Base-by-base conservation (phyloP, 1,140 invertebrate genomes). In the Polypedilum pembai region DNA sequence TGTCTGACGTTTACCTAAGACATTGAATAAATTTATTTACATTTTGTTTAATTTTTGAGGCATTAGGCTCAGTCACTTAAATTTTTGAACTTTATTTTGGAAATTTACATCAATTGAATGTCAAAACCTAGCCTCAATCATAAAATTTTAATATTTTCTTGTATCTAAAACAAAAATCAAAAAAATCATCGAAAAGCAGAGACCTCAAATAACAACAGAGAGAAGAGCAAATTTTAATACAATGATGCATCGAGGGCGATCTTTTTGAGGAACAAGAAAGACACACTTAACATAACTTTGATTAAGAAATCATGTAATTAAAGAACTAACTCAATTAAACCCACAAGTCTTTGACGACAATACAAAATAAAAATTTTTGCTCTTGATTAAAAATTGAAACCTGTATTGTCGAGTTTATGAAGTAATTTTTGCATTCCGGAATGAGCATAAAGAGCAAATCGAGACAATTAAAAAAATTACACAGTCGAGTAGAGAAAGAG, bases 291-390 rank as follows among this genome's bases (percentile, higher is more conserved):
- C 24, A 33, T 33, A 33, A 33, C 45, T n/a, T 4, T 56, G 45
- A 56, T 56, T 56, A 56, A 56, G 45, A 56, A 56, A 56, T 56
- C 45, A 56, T 56, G 45, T 56, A 56, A 56, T 56, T 56, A 56
- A 56, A n/a, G 4, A 56, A 56, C 12, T 56, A 56, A 56, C 45
- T 56, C 45, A 56, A 56, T 56, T 56, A 12, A 15, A n/a, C 24
- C 15, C 12, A 15, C 45, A 15, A 56, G 24, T 5, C 24, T 33
- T 33, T 33, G 24, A 33, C 5, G 24, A 33, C 24, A 33, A 33
- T 5, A 33, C 24, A 33, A 33, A 33, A 33, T 5, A 33, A 5
- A 33, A 33, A 33, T 3, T 33, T 33, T 33, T 5, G 5, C 24
- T 33, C 2, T 33, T 33, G 24, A 33, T 33, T 33, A 33, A 33